Base-by-base conservation (phyloP, 2,888 invertebrate species). In the Chouioia cunea region DNA sequence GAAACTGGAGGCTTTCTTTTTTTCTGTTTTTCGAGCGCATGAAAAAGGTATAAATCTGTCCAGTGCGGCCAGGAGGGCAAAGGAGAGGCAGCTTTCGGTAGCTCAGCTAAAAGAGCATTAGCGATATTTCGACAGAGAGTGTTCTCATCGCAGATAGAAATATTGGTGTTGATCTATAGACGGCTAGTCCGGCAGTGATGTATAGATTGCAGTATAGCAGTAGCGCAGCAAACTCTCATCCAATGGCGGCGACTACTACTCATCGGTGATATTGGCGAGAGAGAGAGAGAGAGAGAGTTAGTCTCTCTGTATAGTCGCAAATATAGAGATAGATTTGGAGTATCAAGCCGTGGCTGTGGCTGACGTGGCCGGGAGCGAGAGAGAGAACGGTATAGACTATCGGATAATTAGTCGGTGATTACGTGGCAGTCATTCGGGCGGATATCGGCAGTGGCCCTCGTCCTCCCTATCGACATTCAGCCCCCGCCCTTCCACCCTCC, bases 391-490 rank as follows among this genome's bases (percentile, higher is more conserved):
- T n/a, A 54, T 4, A 18, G 57, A 52, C 84, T 82, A 83, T 85
- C 82, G 81, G 83, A 83, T 85, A 85, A 84, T 85, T 85, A 85
- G 82, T 81, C 81, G 81, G 80, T 85, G 83, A 85, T 84, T 85
- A 85, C 84, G 82, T 81, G 81, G 81, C 78, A 84, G 79, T 80
- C 83, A 82, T 83, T 83, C 80, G 80, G 80, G 83, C 83, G 83
- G 77, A 85, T 80, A 83, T 81, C 81, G 79, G n/a, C n/a, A n/a
- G n/a, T n/a, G n/a, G 57, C 59, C 50, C 50, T 50, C 50, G 16
- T 6, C 16, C 16, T 50, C 78, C 79, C 82, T 79, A 78, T 81
- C 80, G 79, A 79, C 79, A 77, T 77, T 78, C 77, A 76, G 73
- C 74, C 74, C 78, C 76, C 63, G 58, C n/a, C 52, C 57, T 62